Evolutionary conservation across 2,888 invertebrate genomes (phyloP).

Genomic region (Sminthurinus aureus): DNA sequence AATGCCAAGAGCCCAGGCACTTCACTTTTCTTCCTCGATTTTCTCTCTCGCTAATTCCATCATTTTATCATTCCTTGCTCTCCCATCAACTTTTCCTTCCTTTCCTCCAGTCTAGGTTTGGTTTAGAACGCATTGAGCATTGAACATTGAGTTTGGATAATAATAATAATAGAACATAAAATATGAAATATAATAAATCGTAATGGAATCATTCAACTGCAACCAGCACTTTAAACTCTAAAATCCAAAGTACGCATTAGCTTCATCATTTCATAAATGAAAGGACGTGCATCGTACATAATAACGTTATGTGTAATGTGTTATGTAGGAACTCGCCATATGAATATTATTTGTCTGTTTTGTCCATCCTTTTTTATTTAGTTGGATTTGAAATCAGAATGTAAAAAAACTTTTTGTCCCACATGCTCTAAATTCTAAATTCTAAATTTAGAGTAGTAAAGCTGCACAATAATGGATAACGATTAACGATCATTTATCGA

Average conservation of each 20-base stretch:
- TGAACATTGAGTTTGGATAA: not conserved
- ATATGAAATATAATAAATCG: not conserved
- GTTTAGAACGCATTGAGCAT: not conserved
- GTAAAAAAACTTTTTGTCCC: not conserved
- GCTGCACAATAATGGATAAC: not conserved
- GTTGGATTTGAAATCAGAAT: not conserved
- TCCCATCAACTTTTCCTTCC: not conserved
- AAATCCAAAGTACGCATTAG: too few relatives aligned
- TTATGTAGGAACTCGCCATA: not conserved
- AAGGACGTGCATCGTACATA: not conserved
- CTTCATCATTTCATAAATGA: too few relatives aligned
- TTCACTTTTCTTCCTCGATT: constrained; percentile 7
- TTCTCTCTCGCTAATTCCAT: not conserved
- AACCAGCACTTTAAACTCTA: constrained; percentile 5
- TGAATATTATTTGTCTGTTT: not conserved
- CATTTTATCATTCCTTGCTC: too few relatives aligned
- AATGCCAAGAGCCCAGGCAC: constrained; percentile 4
- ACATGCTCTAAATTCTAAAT: not conserved
- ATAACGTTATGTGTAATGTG: not conserved
- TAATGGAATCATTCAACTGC: constrained; percentile 13
- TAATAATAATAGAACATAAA: not conserved
- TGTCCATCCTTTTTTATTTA: not conserved
- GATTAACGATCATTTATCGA: not conserved
- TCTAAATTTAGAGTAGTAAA: too few relatives aligned
- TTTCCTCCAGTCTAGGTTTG: not conserved